Evolutionary conservation across 53 echinoderm and acorn worm species (phyloP).

Genomic region (Patiria pectinifera): DNA sequence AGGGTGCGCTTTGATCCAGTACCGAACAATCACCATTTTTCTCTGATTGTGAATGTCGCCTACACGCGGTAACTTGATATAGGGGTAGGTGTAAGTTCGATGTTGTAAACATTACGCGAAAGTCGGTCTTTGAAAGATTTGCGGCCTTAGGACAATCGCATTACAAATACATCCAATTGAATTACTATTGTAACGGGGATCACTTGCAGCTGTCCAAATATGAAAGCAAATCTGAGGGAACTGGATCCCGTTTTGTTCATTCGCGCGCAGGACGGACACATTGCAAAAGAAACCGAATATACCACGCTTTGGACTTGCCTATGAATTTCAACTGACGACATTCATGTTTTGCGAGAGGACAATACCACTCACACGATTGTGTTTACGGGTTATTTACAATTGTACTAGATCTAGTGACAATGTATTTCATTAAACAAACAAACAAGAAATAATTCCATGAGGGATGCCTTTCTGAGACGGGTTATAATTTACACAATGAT

Average conservation of each 20-base stretch:
- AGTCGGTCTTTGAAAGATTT: neutral
- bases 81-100: neutral
- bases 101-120: slow-evolving; percentile 28
- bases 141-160: neutral
- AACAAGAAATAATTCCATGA: no score
- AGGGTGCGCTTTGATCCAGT: neutral
- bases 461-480: no score
- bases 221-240: neutral
- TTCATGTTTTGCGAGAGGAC: neutral
- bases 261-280: neutral
- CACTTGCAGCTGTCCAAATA: neutral
- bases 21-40: neutral
- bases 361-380: neutral
- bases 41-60: slow-evolving; percentile 19
- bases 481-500: no score
- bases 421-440: neutral
- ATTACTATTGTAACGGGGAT: neutral
- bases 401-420: neutral
- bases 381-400: neutral
- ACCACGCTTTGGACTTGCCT: neutral
- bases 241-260: neutral
- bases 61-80: slow-evolving; percentile 37
- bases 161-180: neutral
- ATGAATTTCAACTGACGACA: neutral
- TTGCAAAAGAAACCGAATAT: neutral